These are phyloP conservation scores for Pseudomyrmex cubaensis DNA, from an alignment of 1,140 invertebrate species.

Conservation along the genomic window DNA sequence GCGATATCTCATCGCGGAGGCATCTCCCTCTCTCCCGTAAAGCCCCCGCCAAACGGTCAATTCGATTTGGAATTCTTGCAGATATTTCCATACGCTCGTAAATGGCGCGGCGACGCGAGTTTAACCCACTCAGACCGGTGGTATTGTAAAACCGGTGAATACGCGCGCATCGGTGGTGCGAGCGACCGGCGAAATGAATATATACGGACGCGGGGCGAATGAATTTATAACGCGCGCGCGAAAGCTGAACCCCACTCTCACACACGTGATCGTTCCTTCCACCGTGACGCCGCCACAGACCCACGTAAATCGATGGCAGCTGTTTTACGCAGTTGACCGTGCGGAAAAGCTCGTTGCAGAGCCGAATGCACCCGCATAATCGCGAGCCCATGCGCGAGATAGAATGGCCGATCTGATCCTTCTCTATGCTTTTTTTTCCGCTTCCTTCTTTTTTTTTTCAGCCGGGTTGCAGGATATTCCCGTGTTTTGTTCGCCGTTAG, in stretches of 20 bases:
- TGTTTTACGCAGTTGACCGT: slow-evolving; percentile 55
- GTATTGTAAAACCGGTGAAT: slow-evolving; percentile 53
- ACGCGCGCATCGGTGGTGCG: slow-evolving; percentile 1
- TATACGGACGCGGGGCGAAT: slow-evolving; percentile 34
- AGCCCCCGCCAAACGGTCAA: neutral
- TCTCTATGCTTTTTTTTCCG: neutral
- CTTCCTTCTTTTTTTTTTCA: neutral
- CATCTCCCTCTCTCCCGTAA: neutral
- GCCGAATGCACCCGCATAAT: slow-evolving; percentile 44
- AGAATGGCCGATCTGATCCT: neutral
- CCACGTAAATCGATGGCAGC: slow-evolving; percentile 49
- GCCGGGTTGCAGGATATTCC: neutral
- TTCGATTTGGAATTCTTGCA: slow-evolving; percentile 54
- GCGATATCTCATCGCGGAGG: slow-evolving; percentile 29
- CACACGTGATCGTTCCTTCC: slow-evolving; percentile 46
- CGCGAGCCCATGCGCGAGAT: slow-evolving; percentile 12
- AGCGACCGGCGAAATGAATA: slow-evolving; percentile 30
- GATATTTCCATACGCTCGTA: slow-evolving; percentile 51
- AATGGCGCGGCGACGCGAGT: slow-evolving; percentile 28
- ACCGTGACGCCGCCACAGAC: slow-evolving; percentile 12
- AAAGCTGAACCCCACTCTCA: slow-evolving; percentile 1
- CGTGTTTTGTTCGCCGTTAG: neutral
- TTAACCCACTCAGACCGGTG: slow-evolving; percentile 38
- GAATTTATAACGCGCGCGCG: slow-evolving; percentile 50
- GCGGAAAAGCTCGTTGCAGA: slow-evolving; percentile 43